Evolutionary conservation across 2,113 vertebrate genomes (phyloP).

Genomic region (Catharus bicknelli): DNA sequence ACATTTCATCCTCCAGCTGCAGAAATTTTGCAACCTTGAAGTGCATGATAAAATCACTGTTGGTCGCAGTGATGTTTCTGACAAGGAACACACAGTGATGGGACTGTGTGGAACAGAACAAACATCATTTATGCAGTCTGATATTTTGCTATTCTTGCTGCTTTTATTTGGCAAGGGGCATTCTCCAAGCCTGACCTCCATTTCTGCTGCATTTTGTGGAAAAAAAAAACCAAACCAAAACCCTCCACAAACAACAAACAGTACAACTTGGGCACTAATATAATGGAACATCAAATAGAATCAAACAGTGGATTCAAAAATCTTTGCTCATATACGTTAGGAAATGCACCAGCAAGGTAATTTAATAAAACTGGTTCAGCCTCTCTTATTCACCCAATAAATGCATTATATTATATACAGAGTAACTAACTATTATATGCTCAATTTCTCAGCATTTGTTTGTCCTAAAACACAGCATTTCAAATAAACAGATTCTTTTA

Average conservation of each 20-base stretch:
- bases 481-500: neutral
- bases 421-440: neutral
- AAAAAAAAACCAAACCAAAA: neutral
- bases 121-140: neutral
- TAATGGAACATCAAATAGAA: neutral
- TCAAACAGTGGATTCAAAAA: neutral
- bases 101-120: neutral
- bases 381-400: neutral
- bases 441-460: neutral
- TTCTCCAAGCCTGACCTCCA: neutral
- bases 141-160: neutral
- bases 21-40: neutral
- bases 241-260: neutral
- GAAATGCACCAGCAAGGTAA: neutral
- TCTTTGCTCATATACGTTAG: neutral
- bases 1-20: neutral
- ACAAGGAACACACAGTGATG: neutral
- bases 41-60: fast-evolving
- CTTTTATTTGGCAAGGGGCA: neutral
- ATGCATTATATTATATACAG: neutral
- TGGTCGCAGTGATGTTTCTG: neutral
- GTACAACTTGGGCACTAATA: neutral
- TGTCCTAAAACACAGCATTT: neutral
- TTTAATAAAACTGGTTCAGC: neutral
- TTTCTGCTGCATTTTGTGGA: neutral